Base-by-base conservation (phyloP, 2,888 invertebrate species). In the Ephialtes manifestator region DNA sequence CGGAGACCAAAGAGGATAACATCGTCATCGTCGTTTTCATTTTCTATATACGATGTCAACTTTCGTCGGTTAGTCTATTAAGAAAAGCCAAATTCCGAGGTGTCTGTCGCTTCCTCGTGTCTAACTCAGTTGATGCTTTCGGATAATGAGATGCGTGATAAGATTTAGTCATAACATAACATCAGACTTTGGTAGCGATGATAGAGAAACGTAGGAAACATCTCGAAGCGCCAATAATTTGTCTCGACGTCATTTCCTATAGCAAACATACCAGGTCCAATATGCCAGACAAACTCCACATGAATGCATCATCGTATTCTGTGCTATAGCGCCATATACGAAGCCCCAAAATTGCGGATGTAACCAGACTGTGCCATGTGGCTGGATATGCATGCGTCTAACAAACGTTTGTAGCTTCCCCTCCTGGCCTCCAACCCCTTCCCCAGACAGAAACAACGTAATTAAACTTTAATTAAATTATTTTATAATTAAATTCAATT, bases 371-470 rank as follows among this genome's bases (percentile, higher is more conserved):
- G 60, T 43, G 35, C 13, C 28, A 24, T 18, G 68, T 83, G 60
- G 20, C 35, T 58, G 43, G 28, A 11, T 11, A 43, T 65, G 35
- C 65, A 31, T 67, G 28, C 51, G 58, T 80, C 20, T 48, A 46
- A 20, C 55, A 24, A 65, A 51, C 53, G 65, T 71, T 82, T 67
- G 58, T 20, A 76, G 46, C 35, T 70, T 20, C 28, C 46, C 20
- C 48, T 31, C 48, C 18, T n/a, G n/a, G n/a, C n/a, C 24, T 2
- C 24, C 24, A 24, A 24, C 24, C 35, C 70, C 20, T 43, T 13
- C 55, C 28, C 18, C 46, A 5, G 43, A 43, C 28, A 48, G 71
- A 80, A 71, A 72, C 89, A 89, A 88, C 86, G 88, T 89, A 91
- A 91, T 91, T 91, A 90, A 90, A 90, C 91, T 89, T n/a, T n/a